Percentiles rank a stretch among this genome's conserved stretches.
phyloP scores from a whole-genome alignment of 2,113 vertebrate species.

The Ascaphus truei region DNA sequence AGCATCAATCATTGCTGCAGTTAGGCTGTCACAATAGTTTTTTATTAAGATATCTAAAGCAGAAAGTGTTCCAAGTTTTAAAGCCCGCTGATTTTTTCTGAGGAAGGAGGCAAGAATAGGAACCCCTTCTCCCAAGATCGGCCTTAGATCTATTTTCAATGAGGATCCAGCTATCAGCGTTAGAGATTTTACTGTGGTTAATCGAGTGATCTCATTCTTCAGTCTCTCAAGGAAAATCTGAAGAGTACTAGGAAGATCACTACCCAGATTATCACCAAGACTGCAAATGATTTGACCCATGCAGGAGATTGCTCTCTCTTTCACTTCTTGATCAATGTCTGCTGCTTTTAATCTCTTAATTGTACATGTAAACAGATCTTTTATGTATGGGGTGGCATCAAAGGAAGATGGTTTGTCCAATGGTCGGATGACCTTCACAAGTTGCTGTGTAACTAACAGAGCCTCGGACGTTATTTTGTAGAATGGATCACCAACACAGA shows the following conservation, averaged over 20 bases:
- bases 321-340: slow-evolving; percentile 98
- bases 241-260: slow-evolving; percentile 87
- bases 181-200: slow-evolving; percentile 92
- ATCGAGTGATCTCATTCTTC: slow-evolving; percentile 93
- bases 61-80: slow-evolving; percentile 92
- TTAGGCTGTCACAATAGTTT: slow-evolving; percentile 92
- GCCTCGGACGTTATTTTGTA: slow-evolving; percentile 99
- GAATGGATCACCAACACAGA: slow-evolving; percentile 95
- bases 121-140: slow-evolving; percentile 88
- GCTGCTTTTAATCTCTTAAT: slow-evolving; percentile 93
- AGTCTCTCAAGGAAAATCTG: slow-evolving; percentile 95
- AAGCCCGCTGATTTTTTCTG: slow-evolving; percentile 92
- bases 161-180: slow-evolving; percentile 93
- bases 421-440: slow-evolving; percentile 95
- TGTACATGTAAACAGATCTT: slow-evolving; percentile 91
- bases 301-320: slow-evolving; percentile 95
- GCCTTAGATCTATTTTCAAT: slow-evolving; percentile 89
- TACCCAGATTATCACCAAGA: slow-evolving; percentile 89
- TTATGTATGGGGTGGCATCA: slow-evolving; percentile 91
- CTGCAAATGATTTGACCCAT: slow-evolving; percentile 99
- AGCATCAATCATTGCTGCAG: slow-evolving; percentile 93
- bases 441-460: slow-evolving; percentile 92
- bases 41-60: slow-evolving; percentile 92
- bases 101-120: slow-evolving; percentile 97
- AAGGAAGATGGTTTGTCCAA: slow-evolving; percentile 86